These are phyloP conservation scores for Bugula neritina DNA, from an alignment of 2,888 invertebrate genomes.

Conservation along the genomic window DNA sequence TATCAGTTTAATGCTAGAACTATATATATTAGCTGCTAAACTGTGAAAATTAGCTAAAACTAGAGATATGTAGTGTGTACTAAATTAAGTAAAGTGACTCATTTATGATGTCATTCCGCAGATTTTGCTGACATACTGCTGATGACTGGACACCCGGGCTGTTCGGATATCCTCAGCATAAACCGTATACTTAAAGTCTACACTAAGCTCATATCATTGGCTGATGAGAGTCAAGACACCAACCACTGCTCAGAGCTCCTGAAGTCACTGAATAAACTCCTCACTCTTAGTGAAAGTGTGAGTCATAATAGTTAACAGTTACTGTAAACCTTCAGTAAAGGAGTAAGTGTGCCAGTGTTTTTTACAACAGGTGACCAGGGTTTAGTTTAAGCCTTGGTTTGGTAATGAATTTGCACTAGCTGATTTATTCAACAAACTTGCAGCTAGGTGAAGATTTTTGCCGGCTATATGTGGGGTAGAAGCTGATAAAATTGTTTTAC, in stretches of 20 bases:
- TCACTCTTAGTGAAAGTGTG: not conserved
- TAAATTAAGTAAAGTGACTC: no score
- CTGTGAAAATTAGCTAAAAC: no score
- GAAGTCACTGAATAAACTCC: constrained; percentile 15
- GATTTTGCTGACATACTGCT: constrained; percentile 73
- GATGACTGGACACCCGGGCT: constrained; percentile 63
- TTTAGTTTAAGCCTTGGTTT: not conserved
- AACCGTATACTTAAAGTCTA: constrained; percentile 65
- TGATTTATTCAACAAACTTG: no score
- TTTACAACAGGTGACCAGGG: not conserved
- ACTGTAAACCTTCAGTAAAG: no score
- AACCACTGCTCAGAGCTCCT: not conserved
- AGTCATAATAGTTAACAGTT: not conserved
- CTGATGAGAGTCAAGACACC: not conserved
- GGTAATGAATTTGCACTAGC: no score
- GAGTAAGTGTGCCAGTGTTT: not conserved
- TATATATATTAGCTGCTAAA: no score
- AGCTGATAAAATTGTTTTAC: no score
- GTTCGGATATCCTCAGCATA: constrained; percentile 40
- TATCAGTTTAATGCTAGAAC: no score
- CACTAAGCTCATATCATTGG: constrained; percentile 59
- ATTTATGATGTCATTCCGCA: no score
- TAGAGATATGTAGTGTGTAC: no score
- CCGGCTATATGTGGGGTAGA: no score
- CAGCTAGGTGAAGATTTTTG: no score